These are phyloP conservation scores for Drosophila lini DNA, from an alignment of 1,140 invertebrate genomes.

Conservation along the genomic window DNA sequence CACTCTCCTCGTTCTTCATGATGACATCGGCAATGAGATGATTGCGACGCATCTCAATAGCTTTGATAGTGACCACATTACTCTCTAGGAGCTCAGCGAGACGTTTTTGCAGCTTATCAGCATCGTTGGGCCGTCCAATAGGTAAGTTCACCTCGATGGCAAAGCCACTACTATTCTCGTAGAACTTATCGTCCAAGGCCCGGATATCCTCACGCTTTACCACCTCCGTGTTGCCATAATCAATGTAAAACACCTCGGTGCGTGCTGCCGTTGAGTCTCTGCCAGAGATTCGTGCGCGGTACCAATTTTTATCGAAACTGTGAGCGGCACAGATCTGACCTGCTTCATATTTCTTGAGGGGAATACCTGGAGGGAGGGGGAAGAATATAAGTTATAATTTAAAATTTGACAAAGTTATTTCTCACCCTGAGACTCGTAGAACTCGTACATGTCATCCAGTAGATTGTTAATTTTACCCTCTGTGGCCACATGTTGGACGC, in stretches of 20 bases:
- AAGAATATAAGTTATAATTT: background rate
- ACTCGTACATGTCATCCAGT: conserved; percentile 85
- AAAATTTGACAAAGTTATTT: background rate
- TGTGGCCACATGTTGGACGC: conserved; percentile 86
- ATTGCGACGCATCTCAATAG: conserved; percentile 76
- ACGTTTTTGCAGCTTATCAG: conserved; percentile 44
- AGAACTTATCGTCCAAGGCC: conserved; percentile 86
- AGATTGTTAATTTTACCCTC: conserved; percentile 80
- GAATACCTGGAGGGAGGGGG: conserved; percentile 32
- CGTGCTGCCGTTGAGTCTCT: conserved; percentile 75
- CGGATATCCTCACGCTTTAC: conserved; percentile 85
- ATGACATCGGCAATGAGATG: conserved; percentile 70
- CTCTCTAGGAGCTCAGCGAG: conserved; percentile 54
- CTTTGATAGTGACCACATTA: conserved; percentile 70
- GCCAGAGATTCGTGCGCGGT: conserved; percentile 86
- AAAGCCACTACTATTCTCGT: conserved; percentile 84
- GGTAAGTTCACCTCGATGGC: conserved; percentile 85
- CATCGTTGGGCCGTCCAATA: conserved; percentile 55
- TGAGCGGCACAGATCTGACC: conserved; percentile 87
- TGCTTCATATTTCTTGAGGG: conserved; percentile 52
- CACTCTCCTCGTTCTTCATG: conserved; percentile 45
- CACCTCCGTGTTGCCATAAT: conserved; percentile 91
- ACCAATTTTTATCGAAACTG: conserved; percentile 88
- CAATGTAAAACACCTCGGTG: conserved; percentile 88
- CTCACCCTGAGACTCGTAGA: conserved; percentile 86